Percentiles rank a stretch among this genome's conserved stretches.
Conservation (phyloP, 2,797 vertebrate species). For the Hydrocynus forskahlii region DNA sequence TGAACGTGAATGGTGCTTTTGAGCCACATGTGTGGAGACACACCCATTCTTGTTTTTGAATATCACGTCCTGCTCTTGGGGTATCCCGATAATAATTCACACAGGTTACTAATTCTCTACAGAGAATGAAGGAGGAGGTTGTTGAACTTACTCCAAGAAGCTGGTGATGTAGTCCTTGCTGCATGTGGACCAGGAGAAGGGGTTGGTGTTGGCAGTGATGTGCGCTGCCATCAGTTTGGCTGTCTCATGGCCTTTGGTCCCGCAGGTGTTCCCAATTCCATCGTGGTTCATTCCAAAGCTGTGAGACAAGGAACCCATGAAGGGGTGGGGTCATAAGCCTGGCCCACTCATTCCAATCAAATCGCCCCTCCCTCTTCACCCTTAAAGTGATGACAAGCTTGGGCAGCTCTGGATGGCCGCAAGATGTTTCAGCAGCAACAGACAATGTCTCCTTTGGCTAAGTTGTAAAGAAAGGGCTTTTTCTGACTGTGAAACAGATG, state of each 20-base stretch:
- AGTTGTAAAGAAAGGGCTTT: conserved; percentile 65
- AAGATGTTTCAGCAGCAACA: conserved; percentile 45
- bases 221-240: conserved; percentile 99
- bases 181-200: conserved; percentile 98
- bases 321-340: conserved; percentile 15
- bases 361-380: not conserved
- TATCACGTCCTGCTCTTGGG: not conserved
- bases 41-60: not conserved
- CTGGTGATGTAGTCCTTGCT: conserved; percentile 99
- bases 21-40: not conserved
- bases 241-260: conserved; percentile 97
- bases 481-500: conserved; percentile 78
- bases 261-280: conserved; percentile 97
- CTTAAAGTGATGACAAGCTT: conserved; percentile 44
- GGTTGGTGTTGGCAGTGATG: conserved; percentile 98
- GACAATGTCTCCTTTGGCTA: conserved; percentile 56
- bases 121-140: conserved; percentile 34
- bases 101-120: not conserved
- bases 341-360: conserved; percentile 29
- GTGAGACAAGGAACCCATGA: conserved; percentile 66
- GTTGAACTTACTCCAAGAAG: conserved; percentile 97
- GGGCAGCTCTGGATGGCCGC: conserved; percentile 30
- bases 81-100: not conserved
- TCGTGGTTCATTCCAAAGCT: conserved; percentile 99
- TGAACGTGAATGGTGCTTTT: not conserved